A percentile compares a stretch with the other conserved stretches of the same genome.
Conservation (phyloP, 2,797 vertebrate species). For the Paramormyrops hopkinsi region DNA sequence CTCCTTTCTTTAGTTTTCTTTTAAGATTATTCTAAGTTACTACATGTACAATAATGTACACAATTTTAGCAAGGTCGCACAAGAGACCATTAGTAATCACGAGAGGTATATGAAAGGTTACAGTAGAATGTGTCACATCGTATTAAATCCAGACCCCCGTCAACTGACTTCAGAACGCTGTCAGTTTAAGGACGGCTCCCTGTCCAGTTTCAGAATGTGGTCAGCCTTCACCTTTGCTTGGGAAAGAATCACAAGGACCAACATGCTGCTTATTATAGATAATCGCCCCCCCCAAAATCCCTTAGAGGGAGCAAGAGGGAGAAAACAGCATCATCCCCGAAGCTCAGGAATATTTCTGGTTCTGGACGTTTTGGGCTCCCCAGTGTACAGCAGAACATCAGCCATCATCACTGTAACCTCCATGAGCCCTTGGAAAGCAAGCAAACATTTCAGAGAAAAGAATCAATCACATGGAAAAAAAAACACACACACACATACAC, state of each 20-base stretch:
- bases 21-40: constrained; percentile 55
- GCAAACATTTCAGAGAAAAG: constrained; percentile 28
- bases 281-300: neutral
- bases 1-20: constrained; percentile 24
- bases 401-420: constrained; percentile 26
- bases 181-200: neutral
- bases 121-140: constrained; percentile 77
- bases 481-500: neutral
- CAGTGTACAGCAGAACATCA: constrained; percentile 31
- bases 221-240: neutral
- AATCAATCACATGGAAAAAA: constrained; percentile 29
- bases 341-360: constrained; percentile 14
- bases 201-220: neutral
- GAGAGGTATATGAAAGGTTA: constrained; percentile 79
- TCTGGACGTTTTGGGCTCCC: constrained; percentile 5
- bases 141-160: constrained; percentile 45
- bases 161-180: neutral
- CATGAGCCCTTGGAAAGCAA: constrained; percentile 52
- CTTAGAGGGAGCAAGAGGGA: neutral
- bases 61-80: constrained; percentile 84
- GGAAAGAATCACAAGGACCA: constrained; percentile 29
- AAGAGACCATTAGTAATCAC: constrained; percentile 85
- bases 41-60: constrained; percentile 97
- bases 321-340: constrained; percentile 15
- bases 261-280: neutral